Evolutionary conservation across 2,797 vertebrate genomes (phyloP).

Genomic region (Anableps anableps): DNA sequence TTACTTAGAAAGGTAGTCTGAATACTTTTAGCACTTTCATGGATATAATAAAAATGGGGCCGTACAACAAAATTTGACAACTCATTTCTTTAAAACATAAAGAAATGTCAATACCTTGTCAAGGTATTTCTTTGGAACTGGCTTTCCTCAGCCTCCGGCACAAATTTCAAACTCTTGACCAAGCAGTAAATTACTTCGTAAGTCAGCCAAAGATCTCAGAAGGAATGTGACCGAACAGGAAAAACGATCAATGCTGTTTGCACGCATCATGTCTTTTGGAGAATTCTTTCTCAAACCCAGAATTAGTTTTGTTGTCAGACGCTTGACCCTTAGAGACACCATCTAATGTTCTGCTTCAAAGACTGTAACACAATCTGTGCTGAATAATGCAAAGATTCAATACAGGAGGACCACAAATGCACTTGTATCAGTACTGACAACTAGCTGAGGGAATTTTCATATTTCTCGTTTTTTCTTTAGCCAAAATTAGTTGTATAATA

Average conservation of each 20-base stretch:
- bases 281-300: background rate
- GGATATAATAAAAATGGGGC: background rate
- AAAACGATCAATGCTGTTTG: background rate
- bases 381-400: background rate
- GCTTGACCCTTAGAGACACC: background rate
- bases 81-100: background rate
- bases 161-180: background rate
- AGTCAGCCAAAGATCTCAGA: background rate
- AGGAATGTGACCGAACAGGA: background rate
- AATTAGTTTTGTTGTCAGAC: background rate
- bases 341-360: conserved; percentile 1
- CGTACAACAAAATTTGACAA: background rate
- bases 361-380: background rate
- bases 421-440: background rate
- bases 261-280: background rate
- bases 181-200: background rate
- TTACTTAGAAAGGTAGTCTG: background rate
- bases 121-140: background rate
- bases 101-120: no score
- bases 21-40: background rate
- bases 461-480: background rate
- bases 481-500: background rate
- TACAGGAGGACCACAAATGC: background rate
- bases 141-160: background rate
- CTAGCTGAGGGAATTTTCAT: background rate